These are phyloP conservation scores for Chironomus tepperi DNA, from an alignment of 1,140 invertebrate species.

Conservation along the genomic window DNA sequence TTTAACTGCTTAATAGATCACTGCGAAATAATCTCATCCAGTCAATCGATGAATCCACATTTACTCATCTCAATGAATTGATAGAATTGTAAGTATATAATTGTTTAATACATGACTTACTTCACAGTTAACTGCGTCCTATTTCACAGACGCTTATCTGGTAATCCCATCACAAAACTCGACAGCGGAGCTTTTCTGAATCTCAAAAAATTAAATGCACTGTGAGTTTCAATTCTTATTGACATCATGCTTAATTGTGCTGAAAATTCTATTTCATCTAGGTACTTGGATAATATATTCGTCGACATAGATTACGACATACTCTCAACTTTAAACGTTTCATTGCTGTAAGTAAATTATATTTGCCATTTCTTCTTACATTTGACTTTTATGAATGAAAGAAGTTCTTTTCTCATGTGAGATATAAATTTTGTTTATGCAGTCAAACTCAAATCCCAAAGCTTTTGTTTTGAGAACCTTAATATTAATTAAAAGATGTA, in stretches of 20 bases:
- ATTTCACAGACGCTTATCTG: slow-evolving; percentile 41
- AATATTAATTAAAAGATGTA: slow-evolving; percentile 22
- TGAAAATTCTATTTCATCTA: slow-evolving; percentile 26
- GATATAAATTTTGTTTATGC: background rate
- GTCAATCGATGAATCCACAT: background rate
- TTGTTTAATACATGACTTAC: background rate
- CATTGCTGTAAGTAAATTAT: slow-evolving; percentile 30
- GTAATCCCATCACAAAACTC: slow-evolving; percentile 42
- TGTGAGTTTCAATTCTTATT: slow-evolving; percentile 42
- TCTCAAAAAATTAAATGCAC: slow-evolving; percentile 40
- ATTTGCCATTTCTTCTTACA: background rate
- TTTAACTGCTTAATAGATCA: background rate
- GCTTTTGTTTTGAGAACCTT: background rate
- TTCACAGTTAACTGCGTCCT: background rate
- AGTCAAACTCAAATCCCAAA: background rate
- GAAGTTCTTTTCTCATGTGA: background rate
- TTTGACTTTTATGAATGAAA: too few species aligned
- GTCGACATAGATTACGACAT: slow-evolving; percentile 31
- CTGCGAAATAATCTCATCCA: background rate
- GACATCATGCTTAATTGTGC: background rate
- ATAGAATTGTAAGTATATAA: background rate
- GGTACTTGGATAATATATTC: slow-evolving; percentile 33
- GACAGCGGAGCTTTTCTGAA: slow-evolving; percentile 41
- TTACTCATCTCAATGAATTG: background rate
- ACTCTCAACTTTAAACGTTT: slow-evolving; percentile 33